Percentiles rank a stretch among this genome's conserved stretches.
phyloP scores from a whole-genome alignment of 1,140 invertebrate species.

The Achatina immaculata region DNA sequence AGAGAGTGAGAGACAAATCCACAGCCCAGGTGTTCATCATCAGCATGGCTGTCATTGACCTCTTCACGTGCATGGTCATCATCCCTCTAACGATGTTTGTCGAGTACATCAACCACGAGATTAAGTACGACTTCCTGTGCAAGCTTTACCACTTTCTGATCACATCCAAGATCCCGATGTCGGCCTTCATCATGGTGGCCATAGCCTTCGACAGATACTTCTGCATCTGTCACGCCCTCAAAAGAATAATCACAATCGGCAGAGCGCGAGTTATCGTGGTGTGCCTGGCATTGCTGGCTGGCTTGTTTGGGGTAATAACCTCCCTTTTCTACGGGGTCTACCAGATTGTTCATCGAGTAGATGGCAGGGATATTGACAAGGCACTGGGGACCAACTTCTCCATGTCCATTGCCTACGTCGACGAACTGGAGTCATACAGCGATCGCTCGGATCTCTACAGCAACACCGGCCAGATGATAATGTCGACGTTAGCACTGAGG shows the following conservation, averaged over 20 bases:
- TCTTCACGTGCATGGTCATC: too few relatives aligned
- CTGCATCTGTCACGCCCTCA: slow-evolving; percentile 68
- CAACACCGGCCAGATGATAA: too few relatives aligned
- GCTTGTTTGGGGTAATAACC: slow-evolving; percentile 59
- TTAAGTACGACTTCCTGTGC: slow-evolving; percentile 62
- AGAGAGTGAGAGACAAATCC: slow-evolving; percentile 56
- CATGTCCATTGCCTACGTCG: neutral
- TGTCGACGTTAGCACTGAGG: too few relatives aligned
- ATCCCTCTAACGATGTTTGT: too few relatives aligned
- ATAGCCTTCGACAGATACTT: slow-evolving; percentile 68
- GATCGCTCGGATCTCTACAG: too few relatives aligned
- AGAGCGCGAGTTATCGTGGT: slow-evolving; percentile 54
- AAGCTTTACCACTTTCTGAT: too few relatives aligned
- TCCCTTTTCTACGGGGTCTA: slow-evolving; percentile 61
- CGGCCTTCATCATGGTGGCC: too few relatives aligned
- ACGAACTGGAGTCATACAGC: too few relatives aligned
- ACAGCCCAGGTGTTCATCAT: slow-evolving; percentile 68
- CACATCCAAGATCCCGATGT: slow-evolving; percentile 65
- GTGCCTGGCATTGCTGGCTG: slow-evolving; percentile 56
- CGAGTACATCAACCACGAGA: slow-evolving; percentile 51
- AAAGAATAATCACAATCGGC: slow-evolving; percentile 38
- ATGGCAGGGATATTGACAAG: neutral
- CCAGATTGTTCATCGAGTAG: slow-evolving; percentile 24
- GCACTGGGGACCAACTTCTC: slow-evolving; percentile 27
- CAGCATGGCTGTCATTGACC: slow-evolving; percentile 65